Evolutionary conservation across 2,797 vertebrate species (phyloP), one percentile per base, ranked within the genome.

Genomic region (Crenichthys baileyi): DNA sequence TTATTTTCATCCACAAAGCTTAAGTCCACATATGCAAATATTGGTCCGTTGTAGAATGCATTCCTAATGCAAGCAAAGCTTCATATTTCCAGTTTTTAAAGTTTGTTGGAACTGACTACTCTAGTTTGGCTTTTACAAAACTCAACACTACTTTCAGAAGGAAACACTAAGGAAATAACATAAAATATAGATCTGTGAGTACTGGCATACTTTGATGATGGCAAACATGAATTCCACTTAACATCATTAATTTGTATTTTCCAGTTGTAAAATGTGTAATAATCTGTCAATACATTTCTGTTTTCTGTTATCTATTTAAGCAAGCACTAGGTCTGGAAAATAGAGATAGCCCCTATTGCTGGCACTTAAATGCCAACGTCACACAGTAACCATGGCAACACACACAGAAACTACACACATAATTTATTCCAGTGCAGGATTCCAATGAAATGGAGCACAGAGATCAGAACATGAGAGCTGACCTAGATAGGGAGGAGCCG

Each of bases 401-500:
- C 83, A 74, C 78, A 89, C 16, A 81, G 77, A 88, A 89, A 84
- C 81, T 76, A 87, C 80, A 74, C 83, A 77, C 76, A 78, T 85
- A 79, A 83, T 80, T 88, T 85, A 83, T 85, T 82, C 84, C 83
- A 75, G 80, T 13, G 75, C 80, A 16, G 63, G 79, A 88, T 79
- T 87, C 81, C 78, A 79, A 70, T 82, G 79, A 84, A 88, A 84
- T 50, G 73, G 87, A 90, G 82, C 72, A 73, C 75, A 60, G 87
- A 86, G 82, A 89, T 90, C 84, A 90, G 84, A 90, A 85, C 73
- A 88, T 53, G 78, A 82, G 80, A 78, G 87, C 81, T 90, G 91
- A 91, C 90, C 91, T 89, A 91, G 81, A 89, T 94, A 53, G 72
- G 74, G 73, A 89, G 78, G 85, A 88, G 83, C 83, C 75, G 76